Conservation (phyloP, 2,113 vertebrate genomes). For the Nansenia antarctica region DNA sequence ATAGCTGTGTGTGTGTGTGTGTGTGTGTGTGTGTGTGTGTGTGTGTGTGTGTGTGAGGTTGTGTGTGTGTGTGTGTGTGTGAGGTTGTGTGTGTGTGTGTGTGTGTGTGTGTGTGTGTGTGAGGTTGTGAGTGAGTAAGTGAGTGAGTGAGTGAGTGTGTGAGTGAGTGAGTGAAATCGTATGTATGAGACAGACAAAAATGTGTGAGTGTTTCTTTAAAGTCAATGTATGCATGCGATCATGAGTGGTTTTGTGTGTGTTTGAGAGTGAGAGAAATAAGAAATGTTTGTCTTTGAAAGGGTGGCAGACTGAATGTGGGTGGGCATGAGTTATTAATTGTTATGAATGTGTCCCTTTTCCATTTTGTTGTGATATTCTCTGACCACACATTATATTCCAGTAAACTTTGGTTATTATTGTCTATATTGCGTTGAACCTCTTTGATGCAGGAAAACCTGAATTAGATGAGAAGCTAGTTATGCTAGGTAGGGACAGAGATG, state of each 20-base stretch:
- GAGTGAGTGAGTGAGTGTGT: too few relatives aligned
- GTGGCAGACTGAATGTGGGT: conserved; percentile 22
- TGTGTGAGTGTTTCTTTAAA: neutral
- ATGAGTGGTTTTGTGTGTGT: neutral
- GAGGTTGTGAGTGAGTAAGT: conserved; percentile 1
- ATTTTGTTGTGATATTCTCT: conserved; percentile 62
- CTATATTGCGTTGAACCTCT: conserved; percentile 14
- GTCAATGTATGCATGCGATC: neutral
- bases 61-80: neutral
- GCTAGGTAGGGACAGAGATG: too few relatives aligned
- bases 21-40: conserved; percentile 37
- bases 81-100: conserved; percentile 24
- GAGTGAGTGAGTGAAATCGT: conserved; percentile 25
- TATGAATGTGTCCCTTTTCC: conserved; percentile 41
- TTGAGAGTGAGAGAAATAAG: conserved; percentile 16
- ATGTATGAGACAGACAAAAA: too few relatives aligned
- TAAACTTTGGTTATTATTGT: conserved; percentile 63
- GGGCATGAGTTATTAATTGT: conserved; percentile 25
- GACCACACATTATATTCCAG: conserved; percentile 58
- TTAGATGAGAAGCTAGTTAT: too few relatives aligned
- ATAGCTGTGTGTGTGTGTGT: conserved; percentile 43
- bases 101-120: conserved; percentile 22
- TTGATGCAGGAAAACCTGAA: too few relatives aligned
- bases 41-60: conserved; percentile 28
- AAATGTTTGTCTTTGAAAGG: conserved; percentile 20